Conservation (phyloP, 2,797 vertebrate genomes). For the Paguma larvata region DNA sequence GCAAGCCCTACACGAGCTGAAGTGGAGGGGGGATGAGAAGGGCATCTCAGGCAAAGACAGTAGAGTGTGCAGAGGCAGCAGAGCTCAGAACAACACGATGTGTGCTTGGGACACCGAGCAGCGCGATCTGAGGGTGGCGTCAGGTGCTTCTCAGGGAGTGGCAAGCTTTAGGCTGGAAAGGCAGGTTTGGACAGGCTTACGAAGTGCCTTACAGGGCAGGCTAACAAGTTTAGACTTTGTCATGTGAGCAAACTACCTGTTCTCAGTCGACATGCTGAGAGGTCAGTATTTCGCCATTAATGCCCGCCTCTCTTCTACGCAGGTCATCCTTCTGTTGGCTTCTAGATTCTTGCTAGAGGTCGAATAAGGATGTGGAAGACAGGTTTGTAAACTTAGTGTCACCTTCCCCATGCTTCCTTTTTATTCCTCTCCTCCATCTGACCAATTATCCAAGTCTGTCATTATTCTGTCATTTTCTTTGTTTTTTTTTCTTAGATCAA, state of each 20-base stretch:
- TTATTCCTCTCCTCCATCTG: background rate
- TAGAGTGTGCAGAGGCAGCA: background rate
- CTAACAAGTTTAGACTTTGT: background rate
- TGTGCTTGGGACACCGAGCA: background rate
- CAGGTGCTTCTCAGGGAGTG: constrained; percentile 25
- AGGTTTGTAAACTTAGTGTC: background rate
- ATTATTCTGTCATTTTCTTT: background rate
- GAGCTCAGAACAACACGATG: background rate
- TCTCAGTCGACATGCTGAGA: background rate
- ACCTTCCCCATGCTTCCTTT: background rate
- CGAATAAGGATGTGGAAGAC: background rate
- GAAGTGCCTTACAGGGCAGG: background rate
- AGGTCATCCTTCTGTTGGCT: background rate
- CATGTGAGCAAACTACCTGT: background rate
- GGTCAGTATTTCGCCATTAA: background rate
- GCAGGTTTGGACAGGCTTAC: constrained; percentile 20
- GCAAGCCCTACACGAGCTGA: background rate
- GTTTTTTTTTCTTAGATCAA: background rate
- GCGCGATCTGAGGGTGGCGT: background rate
- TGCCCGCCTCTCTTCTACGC: background rate
- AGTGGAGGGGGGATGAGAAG: background rate
- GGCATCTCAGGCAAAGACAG: background rate
- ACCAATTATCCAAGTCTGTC: background rate
- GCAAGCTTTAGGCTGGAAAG: background rate
- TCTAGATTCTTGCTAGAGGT: background rate